phyloP scores from a whole-genome alignment of 2,797 vertebrate species.

The Hemibagrus guttatus region DNA sequence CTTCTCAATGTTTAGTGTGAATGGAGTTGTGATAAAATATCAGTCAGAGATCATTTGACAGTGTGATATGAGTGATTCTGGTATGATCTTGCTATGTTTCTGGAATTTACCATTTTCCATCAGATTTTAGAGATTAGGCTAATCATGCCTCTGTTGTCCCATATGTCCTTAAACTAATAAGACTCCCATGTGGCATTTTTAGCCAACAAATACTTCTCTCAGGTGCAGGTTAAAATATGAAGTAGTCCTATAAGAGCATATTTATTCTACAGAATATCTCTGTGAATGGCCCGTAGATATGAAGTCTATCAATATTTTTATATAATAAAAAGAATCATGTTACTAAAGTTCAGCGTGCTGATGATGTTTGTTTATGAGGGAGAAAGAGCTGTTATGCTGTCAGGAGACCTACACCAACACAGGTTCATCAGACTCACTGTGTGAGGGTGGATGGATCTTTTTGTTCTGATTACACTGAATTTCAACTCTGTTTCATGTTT shows the following conservation, averaged over 20 bases:
- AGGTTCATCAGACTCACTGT: slow-evolving; percentile 37
- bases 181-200: background rate
- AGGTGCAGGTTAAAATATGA: background rate
- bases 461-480: slow-evolving; percentile 16
- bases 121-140: background rate
- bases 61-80: background rate
- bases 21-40: background rate
- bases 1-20: background rate
- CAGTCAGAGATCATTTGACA: background rate
- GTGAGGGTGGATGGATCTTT: slow-evolving; percentile 38
- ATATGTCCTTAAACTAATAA: slow-evolving; percentile 9
- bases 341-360: slow-evolving; percentile 30
- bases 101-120: slow-evolving; percentile 14
- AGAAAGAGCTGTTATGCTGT: slow-evolving; percentile 29
- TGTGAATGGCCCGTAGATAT: background rate
- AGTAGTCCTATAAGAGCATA: background rate
- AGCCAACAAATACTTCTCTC: slow-evolving; percentile 7
- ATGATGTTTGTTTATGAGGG: slow-evolving; percentile 42
- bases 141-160: slow-evolving; percentile 1
- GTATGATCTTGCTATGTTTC: slow-evolving; percentile 9
- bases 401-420: slow-evolving; percentile 49
- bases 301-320: slow-evolving; percentile 22
- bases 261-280: background rate
- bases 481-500: slow-evolving; percentile 17
- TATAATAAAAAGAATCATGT: slow-evolving; percentile 19